phyloP scores from a whole-genome alignment of 2,113 vertebrate species.

The Acinonyx jubatus region DNA sequence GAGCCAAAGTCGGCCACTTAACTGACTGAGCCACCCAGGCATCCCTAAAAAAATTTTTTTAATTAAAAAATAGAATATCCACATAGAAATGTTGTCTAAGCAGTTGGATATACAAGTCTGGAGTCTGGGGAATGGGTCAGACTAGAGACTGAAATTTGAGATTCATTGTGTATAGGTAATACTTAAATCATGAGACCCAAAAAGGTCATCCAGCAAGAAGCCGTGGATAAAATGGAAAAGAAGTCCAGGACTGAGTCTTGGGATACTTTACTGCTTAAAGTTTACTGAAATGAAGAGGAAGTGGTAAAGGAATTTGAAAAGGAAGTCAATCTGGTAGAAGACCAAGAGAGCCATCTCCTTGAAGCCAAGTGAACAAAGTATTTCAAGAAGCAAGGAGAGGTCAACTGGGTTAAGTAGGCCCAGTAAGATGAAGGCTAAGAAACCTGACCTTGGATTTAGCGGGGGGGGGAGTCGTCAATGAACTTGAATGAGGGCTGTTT shows the following conservation, averaged over 20 bases:
- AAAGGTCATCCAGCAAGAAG: not conserved
- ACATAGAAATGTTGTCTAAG: not conserved
- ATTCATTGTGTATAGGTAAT: not conserved
- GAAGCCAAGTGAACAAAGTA: not conserved
- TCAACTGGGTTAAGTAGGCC: not conserved
- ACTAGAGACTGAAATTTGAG: not conserved
- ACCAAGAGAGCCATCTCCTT: not conserved
- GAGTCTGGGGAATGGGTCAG: not conserved
- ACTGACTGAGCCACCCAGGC: no score
- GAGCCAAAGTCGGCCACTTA: no score
- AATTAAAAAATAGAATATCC: not conserved
- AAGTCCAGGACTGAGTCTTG: not conserved
- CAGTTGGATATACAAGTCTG: not conserved
- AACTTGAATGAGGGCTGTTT: not conserved
- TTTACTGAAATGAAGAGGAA: not conserved
- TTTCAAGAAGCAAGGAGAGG: not conserved
- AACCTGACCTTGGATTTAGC: not conserved
- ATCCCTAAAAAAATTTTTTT: no score
- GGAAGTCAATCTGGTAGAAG: not conserved
- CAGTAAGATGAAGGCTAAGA: not conserved
- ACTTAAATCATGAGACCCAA: not conserved
- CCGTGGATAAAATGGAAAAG: not conserved
- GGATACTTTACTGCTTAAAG: not conserved
- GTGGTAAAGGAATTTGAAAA: not conserved
- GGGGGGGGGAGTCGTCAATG: not conserved